A percentile compares a stretch with the other conserved stretches of the same genome.
Conservation (phyloP, 2,888 invertebrate genomes). For the Germaria angustata region DNA sequence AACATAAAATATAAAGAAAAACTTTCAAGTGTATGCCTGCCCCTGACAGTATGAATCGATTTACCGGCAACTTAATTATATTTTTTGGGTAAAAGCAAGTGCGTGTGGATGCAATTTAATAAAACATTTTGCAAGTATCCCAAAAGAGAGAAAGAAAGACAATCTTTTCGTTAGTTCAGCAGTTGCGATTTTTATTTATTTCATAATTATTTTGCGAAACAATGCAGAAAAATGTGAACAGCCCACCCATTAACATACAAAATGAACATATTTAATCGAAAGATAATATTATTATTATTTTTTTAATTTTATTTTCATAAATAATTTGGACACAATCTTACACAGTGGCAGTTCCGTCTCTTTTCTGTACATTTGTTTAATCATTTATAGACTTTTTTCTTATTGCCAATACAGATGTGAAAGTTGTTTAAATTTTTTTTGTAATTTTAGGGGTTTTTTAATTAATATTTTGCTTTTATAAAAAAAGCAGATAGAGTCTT, state of each 20-base stretch:
- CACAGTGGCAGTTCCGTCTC: not conserved
- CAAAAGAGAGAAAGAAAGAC: not conserved
- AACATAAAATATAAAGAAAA: constrained; percentile 37
- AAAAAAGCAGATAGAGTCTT: not conserved
- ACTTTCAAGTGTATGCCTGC: constrained; percentile 43
- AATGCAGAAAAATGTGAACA: constrained; percentile 43
- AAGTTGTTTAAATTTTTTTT: constrained; percentile 47
- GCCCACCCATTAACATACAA: constrained; percentile 61
- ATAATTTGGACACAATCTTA: too few species aligned
- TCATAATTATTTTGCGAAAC: constrained; percentile 13
- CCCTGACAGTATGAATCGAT: constrained; percentile 62
- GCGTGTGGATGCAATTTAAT: constrained; percentile 63
- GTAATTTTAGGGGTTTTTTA: constrained; percentile 36
- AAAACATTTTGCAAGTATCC: constrained; percentile 56
- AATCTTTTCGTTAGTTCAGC: constrained; percentile 26
- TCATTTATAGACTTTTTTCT: not conserved
- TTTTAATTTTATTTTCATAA: too few species aligned
- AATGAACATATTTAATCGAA: constrained; percentile 35
- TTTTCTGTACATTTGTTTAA: constrained; percentile 12
- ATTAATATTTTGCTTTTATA: not conserved
- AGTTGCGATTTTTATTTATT: constrained; percentile 34
- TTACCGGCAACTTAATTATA: constrained; percentile 62
- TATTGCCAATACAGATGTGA: constrained; percentile 29
- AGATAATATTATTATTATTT: too few species aligned
- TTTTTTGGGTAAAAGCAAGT: constrained; percentile 36